phyloP scores from a whole-genome alignment of 2,113 vertebrate species.

The Phoenicopterus ruber region DNA sequence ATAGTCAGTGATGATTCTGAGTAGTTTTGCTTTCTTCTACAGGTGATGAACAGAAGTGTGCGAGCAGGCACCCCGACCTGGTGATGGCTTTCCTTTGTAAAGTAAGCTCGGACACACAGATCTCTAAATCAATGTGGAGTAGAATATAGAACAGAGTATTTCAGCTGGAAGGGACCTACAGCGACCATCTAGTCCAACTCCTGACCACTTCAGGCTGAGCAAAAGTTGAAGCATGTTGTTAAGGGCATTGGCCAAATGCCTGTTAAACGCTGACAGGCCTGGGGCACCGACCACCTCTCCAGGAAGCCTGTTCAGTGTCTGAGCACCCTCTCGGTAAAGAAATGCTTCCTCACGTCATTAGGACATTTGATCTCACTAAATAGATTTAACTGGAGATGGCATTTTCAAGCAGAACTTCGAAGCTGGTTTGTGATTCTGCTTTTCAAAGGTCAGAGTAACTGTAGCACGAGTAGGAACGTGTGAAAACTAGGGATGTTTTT shows the following conservation, averaged over 20 bases:
- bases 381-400: neutral
- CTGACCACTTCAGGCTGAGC: neutral
- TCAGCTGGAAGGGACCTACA: neutral
- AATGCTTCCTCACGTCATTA: neutral
- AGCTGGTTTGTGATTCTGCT: neutral
- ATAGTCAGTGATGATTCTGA: neutral
- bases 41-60: neutral
- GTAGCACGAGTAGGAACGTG: neutral
- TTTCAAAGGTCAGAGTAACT: neutral
- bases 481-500: neutral
- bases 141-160: neutral
- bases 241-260: neutral
- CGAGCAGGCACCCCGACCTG: constrained; percentile 70
- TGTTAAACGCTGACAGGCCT: neutral
- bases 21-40: neutral
- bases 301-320: neutral
- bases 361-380: neutral
- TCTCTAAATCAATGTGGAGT: no score
- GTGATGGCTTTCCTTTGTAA: constrained; percentile 90
- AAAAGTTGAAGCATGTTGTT: neutral
- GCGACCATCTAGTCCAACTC: accelerated
- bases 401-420: neutral
- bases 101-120: constrained; percentile 64
- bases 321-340: neutral
- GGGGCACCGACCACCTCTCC: neutral